phyloP scores from a whole-genome alignment of 1,140 invertebrate genomes.

The Hypothenemus hampei region DNA sequence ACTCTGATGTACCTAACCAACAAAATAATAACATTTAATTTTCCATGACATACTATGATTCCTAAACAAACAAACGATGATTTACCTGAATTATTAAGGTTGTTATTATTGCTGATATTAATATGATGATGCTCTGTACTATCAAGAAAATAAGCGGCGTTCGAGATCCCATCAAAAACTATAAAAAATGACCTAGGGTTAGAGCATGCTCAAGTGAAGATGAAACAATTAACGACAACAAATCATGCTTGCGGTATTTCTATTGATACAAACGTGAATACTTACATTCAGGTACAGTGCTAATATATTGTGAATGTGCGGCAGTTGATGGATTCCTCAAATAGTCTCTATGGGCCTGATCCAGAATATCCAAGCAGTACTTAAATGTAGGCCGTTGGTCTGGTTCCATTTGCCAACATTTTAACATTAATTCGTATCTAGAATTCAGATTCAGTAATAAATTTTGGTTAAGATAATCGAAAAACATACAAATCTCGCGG shows the following conservation, averaged over 20 bases:
- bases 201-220: neutral
- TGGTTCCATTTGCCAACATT: conserved; percentile 74
- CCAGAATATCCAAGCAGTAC: conserved; percentile 64
- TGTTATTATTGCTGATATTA: too few relatives aligned
- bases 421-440: conserved; percentile 70
- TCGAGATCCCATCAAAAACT: conserved; percentile 44
- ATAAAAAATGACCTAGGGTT: conserved; percentile 36
- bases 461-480: conserved; percentile 2
- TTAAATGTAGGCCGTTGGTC: conserved; percentile 73
- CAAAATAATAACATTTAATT: conserved; percentile 1
- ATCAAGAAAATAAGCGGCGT: conserved; percentile 47
- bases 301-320: conserved; percentile 43
- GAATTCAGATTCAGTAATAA: conserved; percentile 26
- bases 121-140: too few relatives aligned
- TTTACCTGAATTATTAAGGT: conserved; percentile 46
- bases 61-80: neutral
- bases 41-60: neutral
- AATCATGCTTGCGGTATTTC: neutral
- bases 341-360: conserved; percentile 41
- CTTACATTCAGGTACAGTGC: conserved; percentile 43
- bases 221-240: neutral
- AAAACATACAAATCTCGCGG: conserved; percentile 65
- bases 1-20: conserved; percentile 8
- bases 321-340: conserved; percentile 35
- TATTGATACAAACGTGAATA: conserved; percentile 6